Percentiles rank a stretch among this genome's conserved stretches.
phyloP scores from a whole-genome alignment of 2,113 vertebrate genomes.

The Myiopsitta monachus region DNA sequence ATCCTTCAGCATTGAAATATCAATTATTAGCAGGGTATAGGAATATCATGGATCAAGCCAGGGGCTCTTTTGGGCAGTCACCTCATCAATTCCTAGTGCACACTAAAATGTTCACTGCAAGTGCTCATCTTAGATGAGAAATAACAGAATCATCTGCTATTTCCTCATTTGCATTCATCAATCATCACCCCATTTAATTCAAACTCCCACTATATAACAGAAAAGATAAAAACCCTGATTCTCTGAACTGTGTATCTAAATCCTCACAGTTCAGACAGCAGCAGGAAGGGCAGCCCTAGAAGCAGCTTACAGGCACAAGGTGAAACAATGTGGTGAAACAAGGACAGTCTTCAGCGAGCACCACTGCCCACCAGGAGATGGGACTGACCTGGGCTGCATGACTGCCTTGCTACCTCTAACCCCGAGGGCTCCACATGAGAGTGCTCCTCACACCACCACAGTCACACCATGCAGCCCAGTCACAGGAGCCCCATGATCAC shows the following conservation, averaged over 20 bases:
- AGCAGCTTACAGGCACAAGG: neutral
- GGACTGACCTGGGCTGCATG: accelerated
- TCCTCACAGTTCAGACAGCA: neutral
- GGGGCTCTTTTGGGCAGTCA: neutral
- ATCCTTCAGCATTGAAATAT: neutral
- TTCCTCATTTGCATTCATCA: neutral
- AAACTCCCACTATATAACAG: neutral
- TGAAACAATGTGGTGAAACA: neutral
- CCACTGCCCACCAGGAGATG: accelerated
- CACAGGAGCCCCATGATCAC: accelerated
- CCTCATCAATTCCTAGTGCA: neutral
- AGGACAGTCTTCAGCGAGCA: accelerated
- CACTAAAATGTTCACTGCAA: neutral
- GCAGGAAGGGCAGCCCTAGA: neutral
- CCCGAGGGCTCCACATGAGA: accelerated
- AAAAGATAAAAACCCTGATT: neutral
- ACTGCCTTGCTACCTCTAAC: accelerated
- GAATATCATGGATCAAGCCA: neutral
- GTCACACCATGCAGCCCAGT: neutral
- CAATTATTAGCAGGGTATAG: neutral
- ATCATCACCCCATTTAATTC: neutral
- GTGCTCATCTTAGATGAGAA: neutral
- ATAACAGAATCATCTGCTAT: neutral
- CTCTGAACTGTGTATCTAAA: neutral
- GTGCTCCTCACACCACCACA: neutral